Percentiles rank a stretch among this genome's conserved stretches.
phyloP scores from a whole-genome alignment of 2,888 invertebrate genomes.

The Eilema sororculum region DNA sequence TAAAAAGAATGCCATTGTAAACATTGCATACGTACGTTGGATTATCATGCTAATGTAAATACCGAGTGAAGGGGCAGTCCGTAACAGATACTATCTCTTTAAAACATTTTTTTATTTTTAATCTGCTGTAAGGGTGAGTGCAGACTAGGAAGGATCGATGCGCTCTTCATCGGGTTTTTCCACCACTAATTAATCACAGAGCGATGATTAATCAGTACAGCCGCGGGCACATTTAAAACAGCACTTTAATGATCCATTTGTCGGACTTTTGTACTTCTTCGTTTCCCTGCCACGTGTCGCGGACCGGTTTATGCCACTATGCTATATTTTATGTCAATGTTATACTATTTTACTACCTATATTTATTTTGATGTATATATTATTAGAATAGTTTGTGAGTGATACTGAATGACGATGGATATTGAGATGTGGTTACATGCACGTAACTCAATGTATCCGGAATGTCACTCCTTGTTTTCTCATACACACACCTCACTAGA shows the following conservation, averaged over 20 bases:
- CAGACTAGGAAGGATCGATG: constrained; percentile 59
- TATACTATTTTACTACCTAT: neutral
- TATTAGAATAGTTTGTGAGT: neutral
- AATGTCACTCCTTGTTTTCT: no score
- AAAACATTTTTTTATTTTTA: constrained; percentile 54
- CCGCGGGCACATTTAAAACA: constrained; percentile 74
- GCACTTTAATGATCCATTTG: constrained; percentile 80
- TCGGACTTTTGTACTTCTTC: constrained; percentile 72
- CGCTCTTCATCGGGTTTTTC: constrained; percentile 67
- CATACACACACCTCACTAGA: neutral
- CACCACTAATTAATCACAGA: constrained; percentile 77
- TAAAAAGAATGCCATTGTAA: constrained; percentile 28
- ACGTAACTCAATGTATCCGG: no score
- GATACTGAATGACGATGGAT: neutral
- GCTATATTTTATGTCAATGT: neutral
- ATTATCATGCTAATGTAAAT: constrained; percentile 50
- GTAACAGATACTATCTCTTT: constrained; percentile 54
- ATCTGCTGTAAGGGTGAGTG: constrained; percentile 58
- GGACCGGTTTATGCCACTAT: constrained; percentile 68
- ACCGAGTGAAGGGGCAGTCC: constrained; percentile 57
- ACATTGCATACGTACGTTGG: constrained; percentile 32
- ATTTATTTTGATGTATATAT: neutral
- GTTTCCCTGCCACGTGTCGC: constrained; percentile 62
- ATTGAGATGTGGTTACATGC: neutral
- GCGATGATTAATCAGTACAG: constrained; percentile 80